Base-by-base conservation (phyloP, 2,888 invertebrate species). In the Rhyacophila evoluta region DNA sequence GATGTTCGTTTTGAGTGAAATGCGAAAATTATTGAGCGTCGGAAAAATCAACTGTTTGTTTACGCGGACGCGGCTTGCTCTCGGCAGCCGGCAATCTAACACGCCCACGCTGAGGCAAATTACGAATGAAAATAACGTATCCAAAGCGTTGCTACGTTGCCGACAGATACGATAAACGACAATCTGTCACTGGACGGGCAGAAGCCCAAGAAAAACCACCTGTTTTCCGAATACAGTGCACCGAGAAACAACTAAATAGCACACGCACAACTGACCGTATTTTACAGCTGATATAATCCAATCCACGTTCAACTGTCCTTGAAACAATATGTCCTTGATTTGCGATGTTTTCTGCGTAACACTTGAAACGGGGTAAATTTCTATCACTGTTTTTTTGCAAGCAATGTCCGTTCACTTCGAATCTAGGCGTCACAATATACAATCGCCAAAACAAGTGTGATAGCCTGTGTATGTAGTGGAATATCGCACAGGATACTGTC, bases 71-170 rank as follows among this genome's bases (percentile, higher is more conserved):
- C 6, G 29, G 4, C 4, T 33, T 6, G 29, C 29, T 55, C 19
- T 55, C 19, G 55, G 19, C 29, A 33, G 55, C 55, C 55, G 55
- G 55, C 25, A 55, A 19, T 55, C 15, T 19, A 19, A 55, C 25
- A 55, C 55, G 55, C 55, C 55, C 55, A 55, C 25, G 19, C 55
- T 10, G 55, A 2, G 55, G 55, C 15, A 25, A 55, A 19, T 55
- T 55, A 55, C 55, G 55, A 55, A 55, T 55, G 55, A 55, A 55
- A 55, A 55, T 55, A 55, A 55, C 10, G 41, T 41, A 41, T 41
- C 12, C n/a, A 15, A 15, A 12, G 6, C 55, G 55, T 55, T 55
- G 55, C 55, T 55, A 55, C 55, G 55, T 55, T 25, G 55, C 55
- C 55, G 55, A 5, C 10, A 19, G 8, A 10, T 12, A 55, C 19